phyloP scores from a whole-genome alignment of 2,113 vertebrate species.

The Saimiri boliviensis region DNA sequence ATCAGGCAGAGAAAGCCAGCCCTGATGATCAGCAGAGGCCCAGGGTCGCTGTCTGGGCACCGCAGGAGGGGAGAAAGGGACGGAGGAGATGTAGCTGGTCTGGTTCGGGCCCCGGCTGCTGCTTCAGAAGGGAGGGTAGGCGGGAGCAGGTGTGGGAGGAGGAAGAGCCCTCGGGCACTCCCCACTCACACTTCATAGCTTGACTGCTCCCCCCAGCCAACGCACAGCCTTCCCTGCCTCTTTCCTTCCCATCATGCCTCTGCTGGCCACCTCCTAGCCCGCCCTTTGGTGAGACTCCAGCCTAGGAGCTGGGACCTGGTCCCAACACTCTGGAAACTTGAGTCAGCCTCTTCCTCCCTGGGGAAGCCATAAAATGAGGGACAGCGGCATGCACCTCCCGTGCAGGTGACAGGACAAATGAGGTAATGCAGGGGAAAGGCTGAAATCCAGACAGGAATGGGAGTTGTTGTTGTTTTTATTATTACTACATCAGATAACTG shows the following conservation, averaged over 20 bases:
- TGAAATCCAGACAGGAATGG: not conserved
- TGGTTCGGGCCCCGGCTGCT: not conserved
- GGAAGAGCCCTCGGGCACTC: not conserved
- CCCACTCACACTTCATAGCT: not conserved
- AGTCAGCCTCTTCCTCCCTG: not conserved
- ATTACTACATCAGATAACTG: slow-evolving; percentile 68
- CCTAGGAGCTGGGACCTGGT: not conserved
- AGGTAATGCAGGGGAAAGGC: slow-evolving; percentile 32
- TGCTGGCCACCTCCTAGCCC: fast-evolving
- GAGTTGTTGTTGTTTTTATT: slow-evolving; percentile 72
- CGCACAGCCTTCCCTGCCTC: not conserved
- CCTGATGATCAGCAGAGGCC: not conserved
- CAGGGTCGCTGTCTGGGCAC: not conserved
- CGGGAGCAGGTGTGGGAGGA: not conserved
- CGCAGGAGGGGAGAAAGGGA: fast-evolving
- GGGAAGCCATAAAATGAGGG: not conserved
- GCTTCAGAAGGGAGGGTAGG: not conserved
- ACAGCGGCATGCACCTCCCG: not conserved
- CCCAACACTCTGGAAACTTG: not conserved
- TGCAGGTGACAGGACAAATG: not conserved
- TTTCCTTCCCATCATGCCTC: not conserved
- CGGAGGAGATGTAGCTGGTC: not conserved
- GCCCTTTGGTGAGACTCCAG: not conserved
- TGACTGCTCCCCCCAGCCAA: not conserved
- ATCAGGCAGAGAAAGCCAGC: not conserved